Conservation (phyloP, 2,113 vertebrate genomes). For the Perca fluviatilis region DNA sequence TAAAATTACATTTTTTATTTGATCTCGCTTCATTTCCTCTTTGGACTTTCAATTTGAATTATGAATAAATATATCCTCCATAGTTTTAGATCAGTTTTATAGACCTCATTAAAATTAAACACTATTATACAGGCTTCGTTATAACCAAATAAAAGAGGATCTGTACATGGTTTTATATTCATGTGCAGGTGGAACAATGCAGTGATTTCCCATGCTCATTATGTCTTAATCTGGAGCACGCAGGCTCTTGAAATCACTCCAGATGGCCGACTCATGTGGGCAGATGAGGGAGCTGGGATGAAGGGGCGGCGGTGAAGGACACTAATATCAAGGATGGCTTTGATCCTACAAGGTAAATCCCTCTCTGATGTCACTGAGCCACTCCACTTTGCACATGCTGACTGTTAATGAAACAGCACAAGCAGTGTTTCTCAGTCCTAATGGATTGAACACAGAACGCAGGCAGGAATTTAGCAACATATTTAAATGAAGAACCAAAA, state of each 20-base stretch:
- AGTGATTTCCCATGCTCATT: conserved; percentile 16
- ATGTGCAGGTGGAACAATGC: conserved; percentile 10
- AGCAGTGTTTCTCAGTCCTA: background rate
- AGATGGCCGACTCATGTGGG: conserved; percentile 40
- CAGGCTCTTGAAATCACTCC: conserved; percentile 35
- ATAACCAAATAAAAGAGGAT: background rate
- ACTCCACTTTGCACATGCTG: conserved; percentile 22
- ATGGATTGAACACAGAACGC: background rate
- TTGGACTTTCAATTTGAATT: no score
- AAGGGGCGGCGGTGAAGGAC: conserved; percentile 52
- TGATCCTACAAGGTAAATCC: conserved; percentile 64
- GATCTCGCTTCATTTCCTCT: no score
- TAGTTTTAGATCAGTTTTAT: no score
- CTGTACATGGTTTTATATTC: background rate
- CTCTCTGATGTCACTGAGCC: conserved; percentile 53
- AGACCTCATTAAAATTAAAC: no score
- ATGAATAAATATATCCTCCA: no score
- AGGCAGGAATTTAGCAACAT: background rate
- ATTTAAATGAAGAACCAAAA: background rate
- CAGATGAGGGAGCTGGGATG: conserved; percentile 22
- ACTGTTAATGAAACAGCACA: conserved; percentile 36
- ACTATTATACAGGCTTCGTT: no score
- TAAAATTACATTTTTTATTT: no score
- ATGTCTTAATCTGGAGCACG: conserved; percentile 25
- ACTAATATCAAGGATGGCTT: conserved; percentile 50